Evolutionary conservation across 2,888 invertebrate genomes (phyloP).

Genomic region (Teleiodes luculella): DNA sequence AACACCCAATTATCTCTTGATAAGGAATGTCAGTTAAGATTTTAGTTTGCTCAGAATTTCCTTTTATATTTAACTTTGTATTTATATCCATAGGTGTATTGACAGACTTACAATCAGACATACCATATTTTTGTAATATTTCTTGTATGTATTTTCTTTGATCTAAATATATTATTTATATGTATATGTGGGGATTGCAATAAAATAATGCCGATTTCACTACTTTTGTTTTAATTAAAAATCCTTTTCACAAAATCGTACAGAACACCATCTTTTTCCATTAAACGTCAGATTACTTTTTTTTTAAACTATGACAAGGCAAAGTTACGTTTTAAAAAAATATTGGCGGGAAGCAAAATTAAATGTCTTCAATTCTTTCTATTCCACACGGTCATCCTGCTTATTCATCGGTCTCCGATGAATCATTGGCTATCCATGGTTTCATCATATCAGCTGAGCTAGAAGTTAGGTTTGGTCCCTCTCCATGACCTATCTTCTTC

Average conservation of each 20-base stretch:
- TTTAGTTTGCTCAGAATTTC: not conserved
- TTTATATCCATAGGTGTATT: conserved; percentile 21
- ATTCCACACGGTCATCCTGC: conserved; percentile 18
- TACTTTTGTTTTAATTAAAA: too few relatives aligned
- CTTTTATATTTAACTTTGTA: conserved; percentile 13
- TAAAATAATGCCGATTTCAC: too few relatives aligned
- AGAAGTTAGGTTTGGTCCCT: conserved; percentile 14
- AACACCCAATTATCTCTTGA: not conserved
- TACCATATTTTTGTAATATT: conserved; percentile 18
- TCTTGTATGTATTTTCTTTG: conserved; percentile 23
- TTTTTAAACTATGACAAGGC: too few relatives aligned
- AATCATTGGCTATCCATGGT: conserved; percentile 16
- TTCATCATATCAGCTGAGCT: conserved; percentile 20
- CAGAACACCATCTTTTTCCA: too few relatives aligned
- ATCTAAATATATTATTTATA: conserved; percentile 13
- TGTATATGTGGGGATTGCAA: too few relatives aligned
- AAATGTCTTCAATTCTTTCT: not conserved
- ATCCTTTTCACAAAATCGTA: too few relatives aligned
- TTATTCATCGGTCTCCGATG: conserved; percentile 18
- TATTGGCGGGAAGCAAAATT: too few relatives aligned
- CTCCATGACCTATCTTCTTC: conserved; percentile 13
- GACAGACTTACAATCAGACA: conserved; percentile 26
- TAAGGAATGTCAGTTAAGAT: not conserved
- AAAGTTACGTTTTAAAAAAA: too few relatives aligned
- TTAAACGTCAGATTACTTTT: too few relatives aligned